Evolutionary conservation across 2,888 invertebrate genomes (phyloP).

Genomic region (Sipha maydis): DNA sequence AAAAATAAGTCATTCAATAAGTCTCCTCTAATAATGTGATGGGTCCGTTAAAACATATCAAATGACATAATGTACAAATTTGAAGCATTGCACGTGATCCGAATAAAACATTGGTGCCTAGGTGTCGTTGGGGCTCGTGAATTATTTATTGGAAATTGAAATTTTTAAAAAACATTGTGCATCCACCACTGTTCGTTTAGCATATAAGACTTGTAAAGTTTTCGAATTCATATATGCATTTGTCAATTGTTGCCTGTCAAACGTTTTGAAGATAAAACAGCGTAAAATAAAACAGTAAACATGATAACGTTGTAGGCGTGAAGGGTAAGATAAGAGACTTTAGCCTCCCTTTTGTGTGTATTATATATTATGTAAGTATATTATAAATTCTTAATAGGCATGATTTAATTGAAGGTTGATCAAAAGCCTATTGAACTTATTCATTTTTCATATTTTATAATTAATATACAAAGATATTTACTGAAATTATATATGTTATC

Average conservation of each 20-base stretch:
- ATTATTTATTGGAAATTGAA: slow-evolving; percentile 47
- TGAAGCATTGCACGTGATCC: slow-evolving; percentile 38
- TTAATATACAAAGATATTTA: no score
- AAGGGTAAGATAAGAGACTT: no score
- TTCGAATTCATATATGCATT: background rate
- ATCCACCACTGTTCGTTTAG: background rate
- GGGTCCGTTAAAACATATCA: background rate
- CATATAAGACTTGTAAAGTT: background rate
- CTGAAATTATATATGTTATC: no score
- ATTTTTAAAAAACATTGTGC: background rate
- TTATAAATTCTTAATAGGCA: no score
- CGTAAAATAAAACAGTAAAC: background rate
- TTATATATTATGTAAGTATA: no score
- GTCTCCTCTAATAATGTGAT: background rate
- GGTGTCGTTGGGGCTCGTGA: slow-evolving; percentile 37
- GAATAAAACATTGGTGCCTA: slow-evolving; percentile 21
- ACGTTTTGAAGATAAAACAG: background rate
- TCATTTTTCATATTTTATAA: no score
- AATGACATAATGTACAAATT: slow-evolving; percentile 8
- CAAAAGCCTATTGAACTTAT: no score
- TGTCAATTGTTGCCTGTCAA: background rate
- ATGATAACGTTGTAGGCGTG: no score
- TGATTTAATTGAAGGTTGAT: no score
- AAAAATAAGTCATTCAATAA: background rate
- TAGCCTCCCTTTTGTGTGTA: no score